phyloP scores from a whole-genome alignment of 2,888 invertebrate species.

The Napeogenes inachia region DNA sequence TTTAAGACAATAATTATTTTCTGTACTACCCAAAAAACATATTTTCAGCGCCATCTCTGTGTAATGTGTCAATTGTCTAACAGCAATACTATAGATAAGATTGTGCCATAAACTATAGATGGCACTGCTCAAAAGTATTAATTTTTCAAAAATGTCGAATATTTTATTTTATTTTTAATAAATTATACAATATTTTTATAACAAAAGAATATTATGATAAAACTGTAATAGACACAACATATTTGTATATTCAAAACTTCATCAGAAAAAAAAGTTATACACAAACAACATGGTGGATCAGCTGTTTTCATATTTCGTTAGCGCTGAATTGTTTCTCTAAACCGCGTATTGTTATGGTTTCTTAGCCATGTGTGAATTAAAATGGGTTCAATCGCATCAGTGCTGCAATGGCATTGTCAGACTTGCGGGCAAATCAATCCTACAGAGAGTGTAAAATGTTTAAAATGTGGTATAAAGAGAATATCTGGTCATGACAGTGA shows the following conservation, averaged over 20 bases:
- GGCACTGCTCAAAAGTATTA: not conserved
- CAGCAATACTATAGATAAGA: too few relatives aligned
- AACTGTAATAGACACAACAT: not conserved
- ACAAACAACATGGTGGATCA: slow-evolving; percentile 81
- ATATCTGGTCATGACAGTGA: slow-evolving; percentile 78
- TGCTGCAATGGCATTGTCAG: slow-evolving; percentile 95
- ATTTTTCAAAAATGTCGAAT: not conserved
- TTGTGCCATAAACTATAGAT: too few relatives aligned
- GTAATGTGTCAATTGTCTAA: too few relatives aligned
- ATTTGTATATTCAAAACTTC: slow-evolving; percentile 26
- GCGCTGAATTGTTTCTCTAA: slow-evolving; percentile 62
- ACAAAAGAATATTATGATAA: not conserved
- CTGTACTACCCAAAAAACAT: too few relatives aligned
- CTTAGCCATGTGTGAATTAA: slow-evolving; percentile 77
- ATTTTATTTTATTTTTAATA: not conserved
- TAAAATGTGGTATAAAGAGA: slow-evolving; percentile 86
- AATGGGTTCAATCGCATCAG: slow-evolving; percentile 96
- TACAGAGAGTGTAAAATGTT: slow-evolving; percentile 89
- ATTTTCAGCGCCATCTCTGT: too few relatives aligned
- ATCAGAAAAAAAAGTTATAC: slow-evolving; percentile 57
- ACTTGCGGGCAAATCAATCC: slow-evolving; percentile 93
- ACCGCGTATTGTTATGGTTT: slow-evolving; percentile 71
- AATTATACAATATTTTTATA: not conserved
- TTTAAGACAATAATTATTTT: too few relatives aligned
- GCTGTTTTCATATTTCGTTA: slow-evolving; percentile 75